Percentiles rank a stretch among this genome's conserved stretches.
phyloP scores from a whole-genome alignment of 2,797 vertebrate genomes.

The Alcedo quadribrachys region DNA sequence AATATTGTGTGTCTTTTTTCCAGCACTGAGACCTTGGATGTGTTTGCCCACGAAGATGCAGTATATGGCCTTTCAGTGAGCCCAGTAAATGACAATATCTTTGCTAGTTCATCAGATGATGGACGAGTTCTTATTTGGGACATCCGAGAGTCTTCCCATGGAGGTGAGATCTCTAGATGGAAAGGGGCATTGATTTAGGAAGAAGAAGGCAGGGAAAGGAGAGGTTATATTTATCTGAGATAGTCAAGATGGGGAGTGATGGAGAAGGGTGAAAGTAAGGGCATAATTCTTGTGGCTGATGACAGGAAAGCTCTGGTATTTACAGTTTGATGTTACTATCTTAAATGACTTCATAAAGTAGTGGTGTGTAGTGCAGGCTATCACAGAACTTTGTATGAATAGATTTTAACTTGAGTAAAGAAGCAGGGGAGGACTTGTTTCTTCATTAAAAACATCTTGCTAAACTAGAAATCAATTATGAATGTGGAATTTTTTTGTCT shows the following conservation, averaged over 20 bases:
- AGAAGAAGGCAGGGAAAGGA: background rate
- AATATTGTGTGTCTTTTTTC: conserved; percentile 5
- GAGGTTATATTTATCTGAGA: background rate
- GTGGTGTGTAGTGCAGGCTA: background rate
- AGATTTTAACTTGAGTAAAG: background rate
- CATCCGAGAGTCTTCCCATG: conserved; percentile 92
- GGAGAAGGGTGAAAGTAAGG: background rate
- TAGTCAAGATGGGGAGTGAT: rapidly evolving
- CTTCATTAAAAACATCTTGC: background rate
- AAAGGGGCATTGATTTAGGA: background rate
- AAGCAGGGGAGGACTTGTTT: background rate
- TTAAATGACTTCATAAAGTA: background rate
- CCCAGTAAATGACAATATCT: conserved; percentile 97
- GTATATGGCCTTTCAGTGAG: conserved; percentile 97
- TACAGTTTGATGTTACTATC: background rate
- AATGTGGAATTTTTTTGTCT: background rate
- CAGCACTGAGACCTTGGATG: conserved; percentile 94
- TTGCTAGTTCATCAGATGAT: conserved; percentile 97
- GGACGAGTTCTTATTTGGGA: conserved; percentile 98
- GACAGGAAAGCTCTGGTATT: background rate
- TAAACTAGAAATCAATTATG: background rate
- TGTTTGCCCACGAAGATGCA: conserved; percentile 96
- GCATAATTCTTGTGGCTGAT: background rate
- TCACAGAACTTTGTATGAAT: background rate
- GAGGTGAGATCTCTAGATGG: conserved; percentile 80